A percentile compares a stretch with the other conserved stretches of the same genome.
Conservation (phyloP, 2,113 vertebrate genomes). For the Willisornis vidua region DNA sequence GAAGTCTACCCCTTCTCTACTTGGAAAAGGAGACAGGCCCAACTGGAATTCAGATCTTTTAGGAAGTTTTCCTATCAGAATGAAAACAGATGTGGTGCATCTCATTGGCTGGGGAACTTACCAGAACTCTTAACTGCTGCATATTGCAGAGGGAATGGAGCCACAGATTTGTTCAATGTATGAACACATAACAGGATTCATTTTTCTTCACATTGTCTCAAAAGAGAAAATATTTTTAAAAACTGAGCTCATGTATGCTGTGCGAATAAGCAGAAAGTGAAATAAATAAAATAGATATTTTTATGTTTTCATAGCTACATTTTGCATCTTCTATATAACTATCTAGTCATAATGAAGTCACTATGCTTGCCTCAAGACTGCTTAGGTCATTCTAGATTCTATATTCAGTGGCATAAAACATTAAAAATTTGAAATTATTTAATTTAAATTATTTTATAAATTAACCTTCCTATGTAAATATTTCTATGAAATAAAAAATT, state of each 20-base stretch:
- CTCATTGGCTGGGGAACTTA: not conserved
- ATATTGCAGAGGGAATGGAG: not conserved
- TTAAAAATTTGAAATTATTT: not conserved
- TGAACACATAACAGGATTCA: not conserved
- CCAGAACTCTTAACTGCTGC: not conserved
- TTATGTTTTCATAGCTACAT: not conserved
- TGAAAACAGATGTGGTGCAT: not conserved
- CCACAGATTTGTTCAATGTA: not conserved
- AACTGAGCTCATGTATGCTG: not conserved
- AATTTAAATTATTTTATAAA: not conserved
- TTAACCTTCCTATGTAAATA: not conserved
- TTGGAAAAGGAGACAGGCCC: not conserved
- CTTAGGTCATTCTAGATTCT: not conserved
- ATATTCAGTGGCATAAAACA: not conserved
- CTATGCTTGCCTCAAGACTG: not conserved
- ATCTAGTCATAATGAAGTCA: not conserved
- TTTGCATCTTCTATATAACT: not conserved
- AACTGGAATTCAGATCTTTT: not conserved
- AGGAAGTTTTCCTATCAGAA: not conserved
- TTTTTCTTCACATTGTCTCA: not conserved
- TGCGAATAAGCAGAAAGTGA: not conserved
- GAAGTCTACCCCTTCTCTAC: not conserved
- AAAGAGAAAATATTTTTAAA: not conserved
- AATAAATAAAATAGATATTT: not conserved
- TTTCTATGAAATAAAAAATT: not conserved